Conservation (phyloP, 1,140 invertebrate genomes). For the Globodera rostochiensis region DNA sequence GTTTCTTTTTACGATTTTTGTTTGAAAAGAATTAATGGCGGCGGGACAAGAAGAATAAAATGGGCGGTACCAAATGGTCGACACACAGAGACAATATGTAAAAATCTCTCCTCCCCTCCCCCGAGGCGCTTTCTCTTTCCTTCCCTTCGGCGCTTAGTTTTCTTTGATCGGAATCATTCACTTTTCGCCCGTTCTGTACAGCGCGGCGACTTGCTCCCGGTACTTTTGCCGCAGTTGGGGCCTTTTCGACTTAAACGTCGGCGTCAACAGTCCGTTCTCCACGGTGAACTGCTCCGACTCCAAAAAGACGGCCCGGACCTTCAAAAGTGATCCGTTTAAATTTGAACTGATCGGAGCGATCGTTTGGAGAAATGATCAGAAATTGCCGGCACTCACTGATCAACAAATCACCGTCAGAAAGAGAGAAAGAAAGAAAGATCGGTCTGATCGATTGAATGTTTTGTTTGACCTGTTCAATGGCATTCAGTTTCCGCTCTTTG, state of each 20-base stretch:
- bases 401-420: too few species aligned
- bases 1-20: too few species aligned
- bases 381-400: too few species aligned
- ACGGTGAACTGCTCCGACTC: slow-evolving; percentile 85
- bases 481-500: slow-evolving; percentile 61
- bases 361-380: too few species aligned
- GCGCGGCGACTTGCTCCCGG: slow-evolving; percentile 46
- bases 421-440: too few species aligned
- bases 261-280: slow-evolving; percentile 94
- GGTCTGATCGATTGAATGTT: background rate
- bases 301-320: slow-evolving; percentile 71
- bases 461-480: slow-evolving; percentile 61
- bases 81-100: too few species aligned
- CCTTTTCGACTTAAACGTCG: slow-evolving; percentile 76
- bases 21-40: background rate
- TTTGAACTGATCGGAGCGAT: too few species aligned
- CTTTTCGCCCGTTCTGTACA: slow-evolving; percentile 44
- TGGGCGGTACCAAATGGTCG: too few species aligned
- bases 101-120: background rate
- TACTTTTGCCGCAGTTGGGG: slow-evolving; percentile 60
- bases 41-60: too few species aligned
- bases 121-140: background rate
- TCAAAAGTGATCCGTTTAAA: background rate
- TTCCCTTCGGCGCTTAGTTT: background rate
- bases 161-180: background rate